Base-by-base conservation (phyloP, 1,140 invertebrate genomes). In the Metopolophium dirhodum region DNA sequence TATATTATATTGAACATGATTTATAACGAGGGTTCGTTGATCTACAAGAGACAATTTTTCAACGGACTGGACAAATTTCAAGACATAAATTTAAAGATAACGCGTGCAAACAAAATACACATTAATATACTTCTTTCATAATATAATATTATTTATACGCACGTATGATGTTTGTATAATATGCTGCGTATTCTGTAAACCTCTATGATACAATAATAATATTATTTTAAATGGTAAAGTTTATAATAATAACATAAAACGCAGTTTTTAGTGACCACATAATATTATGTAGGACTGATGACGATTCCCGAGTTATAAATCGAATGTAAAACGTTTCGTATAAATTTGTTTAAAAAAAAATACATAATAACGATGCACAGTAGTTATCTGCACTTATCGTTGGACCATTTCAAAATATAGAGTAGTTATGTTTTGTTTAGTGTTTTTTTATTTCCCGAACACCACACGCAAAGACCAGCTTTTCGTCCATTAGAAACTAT, bases 41-140 rank as follows among this genome's bases (percentile, higher is more conserved):
- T 87, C 86, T 87, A 87, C 45, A 87, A 87, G 86, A 87, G 86
- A 87, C 86, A 87, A 87, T 87, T 87, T 87, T 87, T 87, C 86
- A 49, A 49, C 47, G 30, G n/a, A 87, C 86, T 47, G 86, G 86
- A 87, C 86, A 49, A 87, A 87, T 87, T 87, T 87, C 47, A 49
- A 87, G 45, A 87, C 45, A 87, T 87, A 87, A 87, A 87, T 87
- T 87, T 87, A 35, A 87, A 49, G 51, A 49, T n/a, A 87, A 87
- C 86, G 30, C 7, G 14, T 45, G 85, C 11, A 87, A 87, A 47
- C 41, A 47, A 87, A 37, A 37, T 37, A 41, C 82, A 23, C 35
- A 83, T 83, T 35, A 37, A 83, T 83, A 83, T 37, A 37, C 37
- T 83, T 83, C 37, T 83, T 83, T 83, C 82, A n/a, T n/a, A n/a